Base-by-base conservation (phyloP, 2,888 invertebrate genomes). In the Zaprionus obscuricornis region DNA sequence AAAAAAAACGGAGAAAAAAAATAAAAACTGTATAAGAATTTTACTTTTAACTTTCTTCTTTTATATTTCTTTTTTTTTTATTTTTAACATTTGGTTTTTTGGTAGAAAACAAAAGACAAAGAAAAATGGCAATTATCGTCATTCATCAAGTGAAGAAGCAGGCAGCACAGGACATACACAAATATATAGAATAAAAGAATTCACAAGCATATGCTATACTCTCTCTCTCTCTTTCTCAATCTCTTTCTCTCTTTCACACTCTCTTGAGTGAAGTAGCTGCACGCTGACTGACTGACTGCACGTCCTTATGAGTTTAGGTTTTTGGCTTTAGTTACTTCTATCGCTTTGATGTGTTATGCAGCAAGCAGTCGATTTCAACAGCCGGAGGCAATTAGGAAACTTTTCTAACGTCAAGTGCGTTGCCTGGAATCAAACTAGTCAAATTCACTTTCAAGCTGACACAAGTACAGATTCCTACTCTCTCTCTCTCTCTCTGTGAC, bases 331-430 rank as follows among this genome's bases (percentile, higher is more conserved):
- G 57, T 49, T 57, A n/a, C n/a, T n/a, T 31, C 11, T 31, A 33
- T 11, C 46, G 43, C 67, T 76, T 73, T 72, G 76, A 72, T 57
- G 57, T 57, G 13, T 24, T 22, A 4, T 17, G 33, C 31, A 33
- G 18, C 33, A 29, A 45, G 36, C 34, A 43, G 60, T 65, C 70
- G 60, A 74, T 69, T 77, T 62, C 50, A 42, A 36, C 51, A 56
- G 58, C 55, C 57, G 39, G 54, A 42, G 60, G 74, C 73, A 73
- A 74, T 77, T 74, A 74, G 64, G n/a, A 65, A 69, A 69, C 26
- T 70, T 70, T 64, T 55, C 22, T 52, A 43, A 54, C 31, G 69
- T 29, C 49, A 29, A 73, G 50, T 68, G 31, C 26, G n/a, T 10
- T 16, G 49, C n/a, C 29, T 26, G 11, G 37, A 34, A 36, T 66